Evolutionary conservation across 2,797 vertebrate species (phyloP), one percentile per base, ranked within the genome.

Genomic region (Prionace glauca): DNA sequence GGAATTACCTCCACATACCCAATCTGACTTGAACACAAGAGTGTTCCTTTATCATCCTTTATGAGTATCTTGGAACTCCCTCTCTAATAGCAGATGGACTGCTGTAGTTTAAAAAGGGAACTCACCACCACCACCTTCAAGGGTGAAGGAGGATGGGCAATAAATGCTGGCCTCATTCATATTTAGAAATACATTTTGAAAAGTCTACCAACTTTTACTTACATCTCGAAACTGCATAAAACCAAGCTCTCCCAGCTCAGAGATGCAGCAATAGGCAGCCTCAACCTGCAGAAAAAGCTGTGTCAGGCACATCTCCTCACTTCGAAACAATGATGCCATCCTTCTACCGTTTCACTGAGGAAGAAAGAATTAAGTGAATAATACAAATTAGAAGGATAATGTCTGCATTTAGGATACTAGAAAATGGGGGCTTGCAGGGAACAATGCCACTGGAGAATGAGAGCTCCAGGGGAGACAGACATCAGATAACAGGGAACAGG

Each of bases 161-260:
- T 84, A 84, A 87, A 87, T 87, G 24, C 45, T 56, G 20, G 24
- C 24, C 71, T 50, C 84, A 67, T 8, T 22, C 22, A 11, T 29
- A 50, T 10, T 50, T 18, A 24, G 29, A 18, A 36, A 90, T 20
- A 87, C 0, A 0, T 12, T 36, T 12, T 10, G 56, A 62, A n/a
- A 94, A 65, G 95, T 1, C 3, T 88, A n/a, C 24, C 22, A 24
- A 67, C 7, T 2, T 12, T 10, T 96, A 97, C 98, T 97, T 96
- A 98, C 98, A 1, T 98, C 98, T 97, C 97, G 97, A 96, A 98
- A 98, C 96, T 98, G 98, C 93, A 97, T 98, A 96, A 98, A 96
- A 2, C 98, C 98, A 72, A 98, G 97, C 94, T 98, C 98, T 14
- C 98, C 98, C 0, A 98, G 97, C 96, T 98, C 98, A 0, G 98